Conservation (phyloP, 2,113 vertebrate species). For the Clarias batrachus region DNA sequence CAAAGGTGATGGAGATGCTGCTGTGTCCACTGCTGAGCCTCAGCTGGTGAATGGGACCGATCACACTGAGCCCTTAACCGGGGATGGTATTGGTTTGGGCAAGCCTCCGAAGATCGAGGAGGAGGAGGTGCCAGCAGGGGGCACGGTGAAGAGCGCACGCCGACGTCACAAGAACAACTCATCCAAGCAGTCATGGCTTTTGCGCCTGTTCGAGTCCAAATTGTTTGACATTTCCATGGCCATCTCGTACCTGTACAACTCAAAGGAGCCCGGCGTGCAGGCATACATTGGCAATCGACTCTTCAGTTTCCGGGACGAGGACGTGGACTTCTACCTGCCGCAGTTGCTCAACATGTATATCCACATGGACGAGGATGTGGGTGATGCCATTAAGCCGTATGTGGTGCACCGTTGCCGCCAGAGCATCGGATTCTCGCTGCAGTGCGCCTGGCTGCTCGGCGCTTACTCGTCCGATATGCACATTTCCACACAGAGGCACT, state of each 20-base stretch:
- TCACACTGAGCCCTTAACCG: slow-evolving; percentile 54
- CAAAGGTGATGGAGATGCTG: slow-evolving; percentile 48
- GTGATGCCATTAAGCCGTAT: slow-evolving; percentile 94
- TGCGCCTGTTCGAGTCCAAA: slow-evolving; percentile 93
- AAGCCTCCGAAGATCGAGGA: slow-evolving; percentile 70
- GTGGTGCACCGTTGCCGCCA: slow-evolving; percentile 95
- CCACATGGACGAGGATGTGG: slow-evolving; percentile 96
- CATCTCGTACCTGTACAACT: slow-evolving; percentile 94
- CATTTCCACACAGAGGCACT: slow-evolving; percentile 94
- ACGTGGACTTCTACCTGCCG: slow-evolving; percentile 92
- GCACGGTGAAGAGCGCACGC: slow-evolving; percentile 72
- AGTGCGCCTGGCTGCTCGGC: slow-evolving; percentile 88
- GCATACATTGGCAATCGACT: slow-evolving; percentile 95
- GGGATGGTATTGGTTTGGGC: not conserved
- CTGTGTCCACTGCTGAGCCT: not conserved
- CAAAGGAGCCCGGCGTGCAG: slow-evolving; percentile 94
- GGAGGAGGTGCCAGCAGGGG: slow-evolving; percentile 44
- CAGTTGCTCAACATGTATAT: slow-evolving; percentile 99
- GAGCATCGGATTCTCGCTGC: slow-evolving; percentile 91
- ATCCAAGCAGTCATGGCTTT: slow-evolving; percentile 90
- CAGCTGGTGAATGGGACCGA: slow-evolving; percentile 66
- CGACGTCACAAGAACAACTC: slow-evolving; percentile 83
- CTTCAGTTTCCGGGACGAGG: slow-evolving; percentile 88
- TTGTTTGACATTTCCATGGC: slow-evolving; percentile 97
- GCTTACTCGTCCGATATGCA: slow-evolving; percentile 97